Base-by-base conservation (phyloP, 2,797 vertebrate genomes). In the Coendou prehensilis region DNA sequence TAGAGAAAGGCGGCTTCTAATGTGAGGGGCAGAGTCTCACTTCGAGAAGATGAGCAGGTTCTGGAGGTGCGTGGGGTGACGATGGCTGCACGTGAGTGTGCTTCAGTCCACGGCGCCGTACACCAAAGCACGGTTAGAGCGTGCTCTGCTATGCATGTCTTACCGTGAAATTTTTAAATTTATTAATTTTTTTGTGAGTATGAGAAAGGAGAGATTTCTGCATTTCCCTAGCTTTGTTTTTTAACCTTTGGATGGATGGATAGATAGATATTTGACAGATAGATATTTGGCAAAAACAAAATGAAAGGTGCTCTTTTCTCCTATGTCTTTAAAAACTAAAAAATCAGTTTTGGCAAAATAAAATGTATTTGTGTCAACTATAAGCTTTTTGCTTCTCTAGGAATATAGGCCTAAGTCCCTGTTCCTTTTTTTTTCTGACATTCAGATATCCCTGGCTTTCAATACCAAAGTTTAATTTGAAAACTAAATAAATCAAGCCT, bases 371-470 rank as follows among this genome's bases (percentile, higher is more conserved):
- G 95, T 91, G 87, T 80, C 87, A 37, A 82, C 22, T 56, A 7
- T 45, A 20, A 9, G 0, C 89, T 96, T 80, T 83, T 88, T 33
- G 71, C 73, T 93, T 80, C 79, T 84, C 17, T 90, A 91, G 28
- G 61, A 79, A 7, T 64, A 57, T 67, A 14, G 1, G 22, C 69
- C 37, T 92, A 97, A 47, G 89, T 57, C 3, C 5, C 10, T 95
- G 47, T 63, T 91, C 92, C 3, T 96, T 93, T 78, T 97, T 96
- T 81, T 83, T 97, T 2, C 96, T 96, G 95, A 57, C 84, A 78
- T 73, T 94, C 94, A 99, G 99, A 98, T 99, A 80, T 99, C 99
- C 18, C 37, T 22, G 37, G 61, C 33, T 79, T 67, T 80, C 56
- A 6, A n/a, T 11, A 64, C 61, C 47, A 79, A 26, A 52, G 9